Base-by-base conservation (phyloP, 2,113 vertebrate species). In the Rhabdornis inornatus region DNA sequence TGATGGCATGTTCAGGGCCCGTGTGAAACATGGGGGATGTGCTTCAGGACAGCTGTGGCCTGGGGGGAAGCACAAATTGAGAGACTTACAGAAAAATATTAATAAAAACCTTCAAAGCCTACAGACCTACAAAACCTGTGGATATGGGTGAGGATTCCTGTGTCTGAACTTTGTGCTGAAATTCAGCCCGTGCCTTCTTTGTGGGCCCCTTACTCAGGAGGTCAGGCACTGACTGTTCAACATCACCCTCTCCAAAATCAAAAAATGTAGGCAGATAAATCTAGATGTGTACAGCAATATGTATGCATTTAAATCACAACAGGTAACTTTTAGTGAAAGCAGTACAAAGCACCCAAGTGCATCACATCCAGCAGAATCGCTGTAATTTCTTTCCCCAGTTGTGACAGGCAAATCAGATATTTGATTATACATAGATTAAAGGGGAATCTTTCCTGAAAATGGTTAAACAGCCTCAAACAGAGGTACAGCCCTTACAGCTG, bases 401-500 rank as follows among this genome's bases (percentile, higher is more conserved):
- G n/a, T 21, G 31, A 53, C 40, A 47, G 55, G 14, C 13, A 74
- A 92, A 85, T 83, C 49, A 79, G 37, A 59, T 47, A 18, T 64
- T 76, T 72, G 31, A 9, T 91, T 59, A 76, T 7, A 47, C 50
- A 84, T 0, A 52, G n/a, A 56, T 22, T 8, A 35, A 72, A 60
- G 35, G 9, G n/a, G 13, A 81, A 35, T 56, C 33, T 66, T 76
- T 22, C 60, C 42, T 52, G 39, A 50, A 92, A 93, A 61, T 13
- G 1, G 35, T 65, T 85, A 18, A 89, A 70, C 31, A 45, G n/a
- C 12, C n/a, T 79, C 55, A 85, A 45, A 49, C 25, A 79, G 35
- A 83, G 45, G 40, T 7, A 35, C 6, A 60, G 44, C 37, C 69
- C n/a, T 55, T 35, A 23, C 0, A 0, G 25, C 16, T 76, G 40